Conservation (phyloP, 2,113 vertebrate species). For the Blennius ocellaris region DNA sequence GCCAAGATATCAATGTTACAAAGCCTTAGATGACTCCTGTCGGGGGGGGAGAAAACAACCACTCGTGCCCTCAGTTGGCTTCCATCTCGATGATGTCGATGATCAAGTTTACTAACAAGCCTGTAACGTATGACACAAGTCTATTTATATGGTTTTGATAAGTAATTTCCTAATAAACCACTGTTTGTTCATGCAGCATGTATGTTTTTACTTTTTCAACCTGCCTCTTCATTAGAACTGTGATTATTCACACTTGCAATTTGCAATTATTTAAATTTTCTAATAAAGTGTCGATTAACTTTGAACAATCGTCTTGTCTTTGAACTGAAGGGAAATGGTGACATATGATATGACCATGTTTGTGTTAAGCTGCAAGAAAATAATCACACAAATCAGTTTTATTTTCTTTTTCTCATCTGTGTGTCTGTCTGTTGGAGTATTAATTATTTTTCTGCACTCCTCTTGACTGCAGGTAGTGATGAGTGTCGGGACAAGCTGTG, state of each 20-base stretch:
- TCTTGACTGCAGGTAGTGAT: too few relatives aligned
- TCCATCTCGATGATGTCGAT: background rate
- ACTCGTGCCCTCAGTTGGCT: slow-evolving; percentile 46
- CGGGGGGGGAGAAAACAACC: slow-evolving; percentile 3
- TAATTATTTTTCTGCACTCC: too few relatives aligned
- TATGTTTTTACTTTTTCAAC: background rate
- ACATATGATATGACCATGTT: too few relatives aligned
- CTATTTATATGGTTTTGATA: slow-evolving; percentile 35
- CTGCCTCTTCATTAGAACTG: background rate
- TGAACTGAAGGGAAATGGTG: too few relatives aligned
- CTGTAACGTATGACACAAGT: slow-evolving; percentile 20
- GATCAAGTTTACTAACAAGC: slow-evolving; percentile 33
- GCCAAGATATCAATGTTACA: slow-evolving; percentile 54
- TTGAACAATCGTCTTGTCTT: too few relatives aligned
- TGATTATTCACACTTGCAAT: background rate
- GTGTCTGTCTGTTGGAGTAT: too few relatives aligned
- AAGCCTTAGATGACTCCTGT: slow-evolving; percentile 52
- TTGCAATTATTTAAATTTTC: background rate
- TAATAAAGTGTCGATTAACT: background rate
- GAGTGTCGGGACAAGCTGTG: too few relatives aligned
- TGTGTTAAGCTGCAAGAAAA: too few relatives aligned
- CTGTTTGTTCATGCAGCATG: slow-evolving; percentile 13
- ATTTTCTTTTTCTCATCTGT: too few relatives aligned
- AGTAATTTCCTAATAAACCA: slow-evolving; percentile 64
- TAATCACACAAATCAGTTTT: too few relatives aligned